Conservation (phyloP, 2,888 invertebrate species). For the Drosophila mercatorum region DNA sequence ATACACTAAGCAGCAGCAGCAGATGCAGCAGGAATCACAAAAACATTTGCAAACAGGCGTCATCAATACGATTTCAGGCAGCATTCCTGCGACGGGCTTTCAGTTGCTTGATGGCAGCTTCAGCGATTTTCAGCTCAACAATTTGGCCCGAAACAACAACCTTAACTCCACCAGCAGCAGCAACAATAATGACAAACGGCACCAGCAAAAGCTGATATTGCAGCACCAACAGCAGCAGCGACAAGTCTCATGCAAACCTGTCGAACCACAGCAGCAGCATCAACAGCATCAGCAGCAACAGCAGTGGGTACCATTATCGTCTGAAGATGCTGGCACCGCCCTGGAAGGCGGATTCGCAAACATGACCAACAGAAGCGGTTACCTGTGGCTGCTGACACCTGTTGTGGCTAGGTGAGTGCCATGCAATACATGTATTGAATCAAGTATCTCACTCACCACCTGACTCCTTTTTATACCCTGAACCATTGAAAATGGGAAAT, state of each 20-base stretch:
- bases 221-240: constrained; percentile 13
- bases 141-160: constrained; percentile 47
- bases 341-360: constrained; percentile 13
- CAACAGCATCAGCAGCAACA: constrained; percentile 7
- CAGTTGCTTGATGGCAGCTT: constrained; percentile 39
- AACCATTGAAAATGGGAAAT: too few species aligned
- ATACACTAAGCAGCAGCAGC: constrained; percentile 24
- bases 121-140: constrained; percentile 79
- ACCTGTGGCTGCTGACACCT: constrained; percentile 85
- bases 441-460: too few species aligned
- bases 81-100: constrained; percentile 76
- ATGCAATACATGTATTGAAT: not conserved
- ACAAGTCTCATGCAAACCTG: not conserved
- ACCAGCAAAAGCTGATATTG: constrained; percentile 24
- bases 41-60: constrained; percentile 44
- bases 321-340: not conserved
- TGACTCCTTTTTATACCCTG: too few species aligned
- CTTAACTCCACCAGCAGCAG: constrained; percentile 17
- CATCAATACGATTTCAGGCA: constrained; percentile 83
- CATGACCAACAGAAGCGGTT: constrained; percentile 62
- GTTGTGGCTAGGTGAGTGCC: constrained; percentile 84
- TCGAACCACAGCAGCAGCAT: constrained; percentile 3
- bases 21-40: constrained; percentile 5
- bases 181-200: constrained; percentile 8
- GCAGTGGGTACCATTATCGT: constrained; percentile 6